Conservation (phyloP, 2,113 vertebrate species). For the Rousettus leschenaultii region DNA sequence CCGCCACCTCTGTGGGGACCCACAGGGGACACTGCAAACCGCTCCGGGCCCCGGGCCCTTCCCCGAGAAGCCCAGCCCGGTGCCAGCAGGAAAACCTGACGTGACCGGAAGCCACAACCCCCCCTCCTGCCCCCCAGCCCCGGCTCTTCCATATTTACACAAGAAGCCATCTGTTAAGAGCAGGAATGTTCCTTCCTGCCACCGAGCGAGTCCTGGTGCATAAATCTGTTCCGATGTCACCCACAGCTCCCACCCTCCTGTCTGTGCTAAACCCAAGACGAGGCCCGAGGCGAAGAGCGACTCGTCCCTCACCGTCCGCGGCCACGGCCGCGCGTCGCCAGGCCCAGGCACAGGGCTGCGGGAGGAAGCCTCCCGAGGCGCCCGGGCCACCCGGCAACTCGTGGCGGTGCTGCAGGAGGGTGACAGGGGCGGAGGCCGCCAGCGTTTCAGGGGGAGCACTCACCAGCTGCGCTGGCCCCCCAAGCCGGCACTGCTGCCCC, state of each 20-base stretch:
- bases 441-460: no score
- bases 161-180: neutral
- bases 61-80: no score
- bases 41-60: neutral
- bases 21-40: neutral
- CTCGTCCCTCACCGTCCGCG: no score
- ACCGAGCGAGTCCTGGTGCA: neutral
- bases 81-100: neutral
- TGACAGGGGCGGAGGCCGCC: rapidly evolving
- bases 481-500: rapidly evolving
- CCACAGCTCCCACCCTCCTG: neutral
- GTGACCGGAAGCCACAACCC: neutral
- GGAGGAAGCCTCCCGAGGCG: neutral
- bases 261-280: neutral
- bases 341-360: neutral
- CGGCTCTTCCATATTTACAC: neutral
- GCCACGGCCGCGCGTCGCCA: no score
- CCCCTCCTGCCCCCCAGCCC: neutral
- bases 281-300: neutral
- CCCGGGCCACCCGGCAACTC: neutral
- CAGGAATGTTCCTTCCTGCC: neutral
- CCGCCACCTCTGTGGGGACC: neutral
- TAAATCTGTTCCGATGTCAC: neutral
- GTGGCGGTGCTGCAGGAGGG: rapidly evolving
- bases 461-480: neutral